Evolutionary conservation across 2,888 invertebrate species (phyloP), one percentile per base, ranked within the genome.

Genomic region (Lycia hirtaria): DNA sequence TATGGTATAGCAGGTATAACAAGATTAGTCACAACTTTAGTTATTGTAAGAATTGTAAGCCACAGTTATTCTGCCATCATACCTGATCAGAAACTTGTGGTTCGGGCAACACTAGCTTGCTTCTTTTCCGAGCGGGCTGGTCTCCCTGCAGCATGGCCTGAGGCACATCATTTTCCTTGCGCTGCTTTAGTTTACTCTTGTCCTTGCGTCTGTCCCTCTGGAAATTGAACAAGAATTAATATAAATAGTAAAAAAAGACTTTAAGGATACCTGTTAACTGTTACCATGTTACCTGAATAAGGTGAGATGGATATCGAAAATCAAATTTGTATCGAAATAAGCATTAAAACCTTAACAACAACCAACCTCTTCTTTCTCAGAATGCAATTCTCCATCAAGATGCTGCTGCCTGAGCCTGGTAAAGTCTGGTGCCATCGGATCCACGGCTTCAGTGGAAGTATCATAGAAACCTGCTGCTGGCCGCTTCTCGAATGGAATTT

Each of bases 401-500:
- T 98, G 97, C 75, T 98, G 98, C 72, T 98, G 98, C 0, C 98
- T 91, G 78, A 99, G 94, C 67, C 96, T 93, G 9, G 96, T 95
- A 81, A 98, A 99, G 87, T 99, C 97, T 0, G 97, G 96, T 4
- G 97, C 96, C 85, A 96, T 94, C 0, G 97, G 97, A 78, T 98
- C 98, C 24, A 97, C 95, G 0, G 93, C 93, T 83, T 99, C 99
- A 59, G 95, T 95, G 0, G 97, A 95, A 0, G 99, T 99, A 81
- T 99, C 98, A 80, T 98, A 98, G 86, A 99, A 99, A 0, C 99
- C 99, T 9, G 95, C 76, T 0, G 98, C 96, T 0, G 99, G 98
- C 32, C 94, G 94, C 88, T 99, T 99, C 80, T 99, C 99, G 85
- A 99, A 99, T 0, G 99, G 98, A 70, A 99, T 96, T 89, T 99